These are phyloP conservation scores for Idaea biselata DNA, from an alignment of 2,888 invertebrate genomes.

Conservation along the genomic window DNA sequence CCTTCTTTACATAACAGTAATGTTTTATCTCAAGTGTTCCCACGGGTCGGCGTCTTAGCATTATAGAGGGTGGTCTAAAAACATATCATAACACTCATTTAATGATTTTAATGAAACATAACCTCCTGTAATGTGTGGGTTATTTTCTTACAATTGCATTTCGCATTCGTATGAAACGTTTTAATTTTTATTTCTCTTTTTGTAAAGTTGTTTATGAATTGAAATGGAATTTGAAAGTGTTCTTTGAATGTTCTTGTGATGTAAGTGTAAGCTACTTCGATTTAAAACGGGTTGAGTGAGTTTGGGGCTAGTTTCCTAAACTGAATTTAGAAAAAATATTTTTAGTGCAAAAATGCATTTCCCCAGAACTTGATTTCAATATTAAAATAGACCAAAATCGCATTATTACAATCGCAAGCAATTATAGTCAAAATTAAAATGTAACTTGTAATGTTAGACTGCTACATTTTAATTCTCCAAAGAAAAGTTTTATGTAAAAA, in stretches of 20 bases:
- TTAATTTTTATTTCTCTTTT: background rate
- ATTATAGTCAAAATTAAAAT: too few relatives aligned
- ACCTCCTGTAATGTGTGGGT: slow-evolving; percentile 26
- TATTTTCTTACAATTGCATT: slow-evolving; percentile 22
- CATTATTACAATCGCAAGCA: too few relatives aligned
- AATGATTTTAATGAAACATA: slow-evolving; percentile 29
- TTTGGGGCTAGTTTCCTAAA: too few relatives aligned
- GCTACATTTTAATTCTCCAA: too few relatives aligned
- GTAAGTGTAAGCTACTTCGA: background rate
- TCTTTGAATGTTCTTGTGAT: background rate
- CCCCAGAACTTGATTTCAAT: too few relatives aligned
- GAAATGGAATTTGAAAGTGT: background rate
- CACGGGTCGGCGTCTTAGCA: slow-evolving; percentile 54
- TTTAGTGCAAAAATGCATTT: too few relatives aligned
- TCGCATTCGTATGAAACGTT: slow-evolving; percentile 11
- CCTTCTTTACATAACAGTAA: slow-evolving; percentile 67
- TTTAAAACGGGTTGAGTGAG: too few relatives aligned
- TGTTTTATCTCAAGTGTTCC: slow-evolving; percentile 57
- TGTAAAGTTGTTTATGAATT: background rate
- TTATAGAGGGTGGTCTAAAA: slow-evolving; percentile 35
- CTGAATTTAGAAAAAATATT: too few relatives aligned
- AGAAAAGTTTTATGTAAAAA: too few relatives aligned
- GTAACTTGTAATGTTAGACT: too few relatives aligned
- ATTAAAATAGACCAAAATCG: too few relatives aligned
- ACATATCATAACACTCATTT: slow-evolving; percentile 30